Percentiles rank a stretch among this genome's conserved stretches.
Evolutionary conservation across 2,113 vertebrate species (phyloP).

Genomic region (Solenodon paradoxus): DNA sequence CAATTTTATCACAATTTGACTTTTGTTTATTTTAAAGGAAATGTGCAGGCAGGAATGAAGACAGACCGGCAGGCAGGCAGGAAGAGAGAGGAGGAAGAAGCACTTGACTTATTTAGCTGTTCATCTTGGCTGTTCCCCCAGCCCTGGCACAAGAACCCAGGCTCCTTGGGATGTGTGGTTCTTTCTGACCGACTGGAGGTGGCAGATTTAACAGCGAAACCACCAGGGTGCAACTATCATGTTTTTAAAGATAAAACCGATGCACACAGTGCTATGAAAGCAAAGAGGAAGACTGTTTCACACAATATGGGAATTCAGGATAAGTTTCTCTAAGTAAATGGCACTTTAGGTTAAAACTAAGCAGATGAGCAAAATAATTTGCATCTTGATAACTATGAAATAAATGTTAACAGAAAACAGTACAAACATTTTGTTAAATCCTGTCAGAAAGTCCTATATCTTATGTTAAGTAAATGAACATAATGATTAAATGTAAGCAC

Average conservation of each 20-base stretch:
- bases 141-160: too few species aligned
- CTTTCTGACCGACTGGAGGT: too few species aligned
- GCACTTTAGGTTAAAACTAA: neutral
- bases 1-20: too few species aligned
- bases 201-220: too few species aligned
- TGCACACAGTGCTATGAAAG: neutral
- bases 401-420: neutral
- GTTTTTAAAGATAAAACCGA: conserved; percentile 29
- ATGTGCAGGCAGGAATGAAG: too few species aligned
- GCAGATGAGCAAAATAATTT: conserved; percentile 1
- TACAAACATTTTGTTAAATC: neutral
- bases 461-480: neutral
- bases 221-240: too few species aligned
- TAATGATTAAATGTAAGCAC: neutral
- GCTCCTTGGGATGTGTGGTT: too few species aligned
- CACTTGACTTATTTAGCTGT: too few species aligned
- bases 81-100: too few species aligned
- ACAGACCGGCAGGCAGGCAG: too few species aligned
- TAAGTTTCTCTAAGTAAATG: neutral
- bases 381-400: neutral
- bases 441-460: neutral
- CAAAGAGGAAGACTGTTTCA: neutral
- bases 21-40: too few species aligned
- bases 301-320: neutral
- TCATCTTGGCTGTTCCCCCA: too few species aligned